Evolutionary conservation across 2,113 vertebrate genomes (phyloP), one percentile per base, ranked within the genome.

Genomic region (Platanista minor): DNA sequence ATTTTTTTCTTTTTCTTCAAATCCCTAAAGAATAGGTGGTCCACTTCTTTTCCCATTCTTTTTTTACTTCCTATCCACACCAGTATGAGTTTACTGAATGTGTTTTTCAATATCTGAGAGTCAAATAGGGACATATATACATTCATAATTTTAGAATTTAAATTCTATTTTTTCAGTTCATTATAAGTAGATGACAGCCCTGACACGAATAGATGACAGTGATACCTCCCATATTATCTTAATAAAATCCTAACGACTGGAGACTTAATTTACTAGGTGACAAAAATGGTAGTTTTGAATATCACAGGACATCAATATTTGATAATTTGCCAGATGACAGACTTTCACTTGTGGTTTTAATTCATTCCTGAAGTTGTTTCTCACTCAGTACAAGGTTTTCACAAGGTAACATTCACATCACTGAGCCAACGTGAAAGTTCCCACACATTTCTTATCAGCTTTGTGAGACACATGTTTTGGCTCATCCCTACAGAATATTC

Each of bases 271-370:
- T 90, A 74, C 62, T 74, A 88, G 11, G n/a, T 54, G 59, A 69
- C 12, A 83, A 90, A 91, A 61, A 54, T 25, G 20, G 15, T 66
- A 67, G 11, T 49, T 85, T 23, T 82, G 6, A 94, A 80, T 49
- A 85, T 82, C 13, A 57, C 9, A 66, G 27, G 87, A 61, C 78
- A 90, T 61, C 17, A 57, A 43, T 84, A 81, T 62, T 96, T 72
- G 80, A 61, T 77, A 61, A 43, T 62, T 97, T 93, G 39, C 12
- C 49, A 12, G 88, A 77, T 39, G 52, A 87, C 14, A 96, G 17
- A 71, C 31, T 85, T 90, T 91, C 90, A 84, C 11, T 83, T 88
- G 71, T 78, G 84, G 84, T 72, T 85, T 87, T 88, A 81, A 86
- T 52, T 75, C 71, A 71, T 75, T 77, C 33, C 49, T 93, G 77